Evolutionary conservation across 2,797 vertebrate species (phyloP), one percentile per base, ranked within the genome.

Genomic region (Sorex maritimensis): DNA sequence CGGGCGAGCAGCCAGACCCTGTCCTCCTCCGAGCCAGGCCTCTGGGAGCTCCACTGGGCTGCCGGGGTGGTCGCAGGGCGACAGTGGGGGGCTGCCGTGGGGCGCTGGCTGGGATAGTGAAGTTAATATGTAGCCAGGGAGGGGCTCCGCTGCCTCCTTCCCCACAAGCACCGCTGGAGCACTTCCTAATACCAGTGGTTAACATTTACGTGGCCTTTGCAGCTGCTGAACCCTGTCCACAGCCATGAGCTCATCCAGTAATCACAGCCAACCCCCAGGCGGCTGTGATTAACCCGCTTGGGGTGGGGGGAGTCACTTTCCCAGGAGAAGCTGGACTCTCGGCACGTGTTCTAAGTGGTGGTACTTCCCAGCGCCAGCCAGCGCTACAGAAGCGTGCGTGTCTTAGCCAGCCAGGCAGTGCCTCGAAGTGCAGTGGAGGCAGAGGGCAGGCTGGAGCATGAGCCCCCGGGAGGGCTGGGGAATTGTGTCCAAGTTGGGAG

Each of bases 161-260:
- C 81, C 61, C 86, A 83, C n/a, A 83, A 68, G 81, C 86, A 63
- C 90, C 80, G 84, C 84, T 72, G 0, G 13, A 89, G 58, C 10
- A 86, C 92, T 95, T 91, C 93, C 92, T 91, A 94, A 90, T 49
- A 85, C 74, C 55, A 73, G 13, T 77, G 86, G 85, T 87, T 91
- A 86, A 93, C 55, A 1, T 55, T 78, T 89, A 69, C 46, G 84
- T 88, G 89, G 79, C 67, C 46, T 93, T 93, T 49, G 75, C 21
- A 88, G 71, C 69, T 0, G 5, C 73, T 78, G 94, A 63, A 75
- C 30, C 69, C 83, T 21, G 2, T 83, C 73, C 6, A 17, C 26
- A 90, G 73, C 86, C 28, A 0, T 55, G 85, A 75, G 30, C 72
- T 94, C 88, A 52, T 71, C n/a, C n/a, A 6, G 15, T 38, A 17